Base-by-base conservation (phyloP, 92 coral and sea anemone species). In the Desmophyllum pertusum region DNA sequence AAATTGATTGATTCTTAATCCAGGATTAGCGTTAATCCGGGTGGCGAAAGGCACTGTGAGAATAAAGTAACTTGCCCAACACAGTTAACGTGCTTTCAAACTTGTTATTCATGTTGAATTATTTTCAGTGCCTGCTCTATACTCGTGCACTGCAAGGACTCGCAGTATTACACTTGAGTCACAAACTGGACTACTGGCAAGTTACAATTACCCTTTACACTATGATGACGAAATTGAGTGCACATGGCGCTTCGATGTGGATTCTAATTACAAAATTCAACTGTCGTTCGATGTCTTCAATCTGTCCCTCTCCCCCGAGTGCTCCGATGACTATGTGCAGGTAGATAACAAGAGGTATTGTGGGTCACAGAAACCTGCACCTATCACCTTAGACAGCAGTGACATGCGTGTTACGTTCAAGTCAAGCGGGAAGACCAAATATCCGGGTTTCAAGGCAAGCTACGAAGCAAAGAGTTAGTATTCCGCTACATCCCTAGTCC, bases 351-450 rank as follows among this genome's bases (percentile, higher is more conserved):
- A 2, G 21, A 74, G 78, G 78, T 76, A 19, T 38, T 76, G 67
- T 57, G 69, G 81, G 52, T 57, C 69, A 57, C n/a, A 37, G n/a
- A 76, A 37, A 76, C 81, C 70, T 38, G 43, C 19, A 10, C 35
- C 50, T 36, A 43, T 55, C n/a, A 76, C 37, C 69, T n/a, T 76
- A 41, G 21, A 76, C n/a, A 8, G 36, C 67, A 23, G 33, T 36
- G 70, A 55, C 81, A 57, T 13, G 51, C 69, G 45, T 6, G 10
- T 36, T 23, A 39, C 21, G 70, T 57, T 38, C 69, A 57, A 13
- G 81, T 57, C 68, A 41, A 55, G 10, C 51, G 81, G 69, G 6
- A 37, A 52, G 25, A 39, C 35, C 3, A 46, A 50, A 41, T 72
- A 72, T 29, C 27, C 48, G 18, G 68, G 81, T 0, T 76, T 57